Base-by-base conservation (phyloP, 2,888 invertebrate species). In the Diarsia mendica region DNA sequence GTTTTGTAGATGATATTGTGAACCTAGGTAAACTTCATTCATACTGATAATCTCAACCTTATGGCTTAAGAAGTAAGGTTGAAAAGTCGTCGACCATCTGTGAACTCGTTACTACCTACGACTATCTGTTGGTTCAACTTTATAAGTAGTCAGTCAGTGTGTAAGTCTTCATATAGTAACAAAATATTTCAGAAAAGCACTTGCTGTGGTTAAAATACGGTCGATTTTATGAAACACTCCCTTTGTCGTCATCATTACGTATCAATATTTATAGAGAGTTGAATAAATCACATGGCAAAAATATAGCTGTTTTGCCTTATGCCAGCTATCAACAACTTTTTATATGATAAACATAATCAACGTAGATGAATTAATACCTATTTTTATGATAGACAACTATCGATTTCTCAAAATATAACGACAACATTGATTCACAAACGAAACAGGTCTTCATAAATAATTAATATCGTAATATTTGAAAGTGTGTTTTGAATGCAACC, bases 401-500 rank as follows among this genome's bases (percentile, higher is more conserved):
- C 60, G 53, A 70, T 70, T 66, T 77, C 77, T 61, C 48, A 71
- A 65, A 61, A 49, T 2, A 71, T 48, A 28, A 77, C 64, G 44
- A 13, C 51, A 72, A 58, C 13, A 23, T 64, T 28, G 33, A 78
- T 78, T 23, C 53, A 10, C 61, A 51, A 67, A 64, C 46, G 51
- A 72, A 78, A 79, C 79, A 39, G 64, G 79, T 79, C 9, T 11
- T 51, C 20, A 23, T 71, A 49, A 44, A 33, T 64, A 55, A 77
- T 55, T 58, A 67, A 13, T 72, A 58, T 79, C n/a, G 46, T 64
- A 79, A 64, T 48, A 79, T 72, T 79, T 79, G 72, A 79, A 78
- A 79, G 78, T 72, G 72, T 79, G 39, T 70, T 78, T 61, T 55
- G 18, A 66, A 28, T 61, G 48, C 63, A 64, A 72, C 3, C 15